Evolutionary conservation across 2,797 vertebrate genomes (phyloP).

Genomic region (Enteromius unitaeniatus): DNA sequence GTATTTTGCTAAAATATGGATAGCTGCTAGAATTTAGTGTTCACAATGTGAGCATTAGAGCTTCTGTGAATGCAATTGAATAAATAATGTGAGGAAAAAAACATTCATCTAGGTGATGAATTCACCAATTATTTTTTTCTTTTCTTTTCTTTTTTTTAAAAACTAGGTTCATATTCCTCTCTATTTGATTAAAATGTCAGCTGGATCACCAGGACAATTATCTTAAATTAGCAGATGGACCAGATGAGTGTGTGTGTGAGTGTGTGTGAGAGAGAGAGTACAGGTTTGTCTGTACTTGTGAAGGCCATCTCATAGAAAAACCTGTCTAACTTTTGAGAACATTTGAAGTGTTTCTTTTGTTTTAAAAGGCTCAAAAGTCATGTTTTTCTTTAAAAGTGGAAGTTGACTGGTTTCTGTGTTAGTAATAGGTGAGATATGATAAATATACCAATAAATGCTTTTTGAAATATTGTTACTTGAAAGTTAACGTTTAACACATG

Average conservation of each 20-base stretch:
- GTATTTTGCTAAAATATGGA: not conserved
- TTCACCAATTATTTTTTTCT: not conserved
- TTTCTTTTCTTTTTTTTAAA: not conserved
- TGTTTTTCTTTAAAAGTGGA: not conserved
- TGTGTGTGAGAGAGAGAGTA: not conserved
- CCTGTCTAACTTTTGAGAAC: not conserved
- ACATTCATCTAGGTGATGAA: not conserved
- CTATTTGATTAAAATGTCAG: not conserved
- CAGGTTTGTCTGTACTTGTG: not conserved
- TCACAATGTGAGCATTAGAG: not conserved
- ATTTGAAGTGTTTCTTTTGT: not conserved
- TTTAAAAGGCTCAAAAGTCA: not conserved
- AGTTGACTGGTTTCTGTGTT: not conserved
- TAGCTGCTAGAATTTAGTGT: not conserved
- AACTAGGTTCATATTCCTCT: not conserved
- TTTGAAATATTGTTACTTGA: not conserved
- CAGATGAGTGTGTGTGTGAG: conserved; percentile 7
- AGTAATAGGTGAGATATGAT: not conserved
- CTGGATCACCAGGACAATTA: conserved; percentile 9
- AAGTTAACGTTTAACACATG: not conserved
- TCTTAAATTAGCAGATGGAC: not conserved
- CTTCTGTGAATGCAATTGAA: not conserved
- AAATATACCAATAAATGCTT: not conserved
- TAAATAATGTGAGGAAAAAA: not conserved
- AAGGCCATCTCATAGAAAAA: not conserved